Base-by-base conservation (phyloP, 2,113 vertebrate species). In the Chaenogobius annularis region DNA sequence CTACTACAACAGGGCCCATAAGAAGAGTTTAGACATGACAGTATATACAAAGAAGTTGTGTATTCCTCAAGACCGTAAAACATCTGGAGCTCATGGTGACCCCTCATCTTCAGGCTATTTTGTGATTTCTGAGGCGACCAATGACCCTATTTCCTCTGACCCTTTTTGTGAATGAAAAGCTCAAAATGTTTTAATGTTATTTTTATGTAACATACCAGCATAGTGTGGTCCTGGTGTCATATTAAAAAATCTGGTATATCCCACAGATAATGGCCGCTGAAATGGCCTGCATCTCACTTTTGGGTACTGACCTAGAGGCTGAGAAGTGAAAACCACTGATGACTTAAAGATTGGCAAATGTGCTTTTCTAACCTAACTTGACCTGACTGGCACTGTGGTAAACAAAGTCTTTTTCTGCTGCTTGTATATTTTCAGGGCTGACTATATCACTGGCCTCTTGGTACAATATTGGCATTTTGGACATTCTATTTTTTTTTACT, bases 81-180 rank as follows among this genome's bases (percentile, higher is more conserved):
- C 88, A 90, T 90, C 88, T 91, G 87, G 91, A 89, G 78, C 78
- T 82, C 71, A 73, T 89, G 66, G 68, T 70, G 87, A 86, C 82
- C 86, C 62, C 66, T 68, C 72, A 84, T 81, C 81, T 82, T 81
- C 77, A 65, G 79, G 79, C 77, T 74, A 31, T 72, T 89, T 88
- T 79, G 83, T 91, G 84, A 59, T 78, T 88, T 83, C 87, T 81
- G 84, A 83, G 85, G 86, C 82, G 73, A 84, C 81, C 44, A 71
- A 79, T 77, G 80, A 79, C 83, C 82, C 48, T 23, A 76, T 77
- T 91, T 92, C 85, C 86, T 85, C 83, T 73, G 66, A 50, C 47
- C 47, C 0, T 54, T 54, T 52, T 54, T 50, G 15, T 50, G 6
- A 69, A 78, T 83, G 74, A 84, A 87, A 88, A 91, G 56, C 22